A percentile compares a stretch with the other conserved stretches of the same genome.
Evolutionary conservation across 2,888 invertebrate species (phyloP).

Genomic region (Drymonia ruficornis): DNA sequence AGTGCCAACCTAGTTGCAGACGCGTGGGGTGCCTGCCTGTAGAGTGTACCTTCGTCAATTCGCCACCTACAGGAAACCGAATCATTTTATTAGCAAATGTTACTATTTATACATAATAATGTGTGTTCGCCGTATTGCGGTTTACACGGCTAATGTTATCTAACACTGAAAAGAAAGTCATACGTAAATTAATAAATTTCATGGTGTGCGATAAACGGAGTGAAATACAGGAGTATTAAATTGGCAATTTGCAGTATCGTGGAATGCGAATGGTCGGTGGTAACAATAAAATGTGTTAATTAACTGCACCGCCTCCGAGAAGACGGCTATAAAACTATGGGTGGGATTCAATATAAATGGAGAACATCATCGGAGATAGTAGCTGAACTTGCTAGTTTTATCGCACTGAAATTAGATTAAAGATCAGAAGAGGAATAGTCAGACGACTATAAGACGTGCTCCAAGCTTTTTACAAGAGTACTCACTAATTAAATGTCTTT

Average conservation of each 20-base stretch:
- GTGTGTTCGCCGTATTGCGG: background rate
- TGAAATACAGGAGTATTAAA: constrained; percentile 8
- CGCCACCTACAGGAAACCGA: constrained; percentile 43
- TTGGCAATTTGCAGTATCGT: constrained; percentile 33
- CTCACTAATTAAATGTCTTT: too few relatives aligned
- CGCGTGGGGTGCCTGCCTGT: constrained; percentile 55
- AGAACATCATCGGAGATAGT: constrained; percentile 24
- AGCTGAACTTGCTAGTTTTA: background rate
- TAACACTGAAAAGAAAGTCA: background rate
- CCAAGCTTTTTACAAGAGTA: too few relatives aligned
- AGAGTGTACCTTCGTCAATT: constrained; percentile 43
- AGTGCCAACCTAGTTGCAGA: constrained; percentile 39
- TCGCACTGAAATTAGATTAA: background rate
- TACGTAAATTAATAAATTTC: background rate
- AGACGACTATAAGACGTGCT: too few relatives aligned
- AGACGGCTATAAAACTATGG: constrained; percentile 44
- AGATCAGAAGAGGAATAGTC: too few relatives aligned
- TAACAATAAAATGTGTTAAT: constrained; percentile 50
- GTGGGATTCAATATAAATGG: constrained; percentile 28
- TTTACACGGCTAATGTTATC: background rate
- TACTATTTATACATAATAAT: background rate
- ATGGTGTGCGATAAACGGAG: background rate
- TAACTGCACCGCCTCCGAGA: constrained; percentile 41
- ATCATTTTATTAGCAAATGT: constrained; percentile 18
- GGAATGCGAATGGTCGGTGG: constrained; percentile 38